Evolutionary conservation across 2,113 vertebrate genomes (phyloP).

Genomic region (Seriola aureovittata): DNA sequence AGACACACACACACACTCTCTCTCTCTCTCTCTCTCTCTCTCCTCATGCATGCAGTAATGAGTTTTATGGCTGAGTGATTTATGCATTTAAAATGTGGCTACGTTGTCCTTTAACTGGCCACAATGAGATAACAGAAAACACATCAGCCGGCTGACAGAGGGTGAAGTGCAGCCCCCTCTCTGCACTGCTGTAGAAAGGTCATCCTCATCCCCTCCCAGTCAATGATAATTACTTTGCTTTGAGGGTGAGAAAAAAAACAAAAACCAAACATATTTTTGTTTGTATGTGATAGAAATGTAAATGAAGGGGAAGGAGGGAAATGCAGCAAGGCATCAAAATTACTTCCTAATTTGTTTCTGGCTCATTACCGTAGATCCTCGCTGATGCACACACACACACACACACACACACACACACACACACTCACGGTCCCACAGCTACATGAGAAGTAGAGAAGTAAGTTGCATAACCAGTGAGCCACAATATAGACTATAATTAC

Average conservation of each 20-base stretch:
- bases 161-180: conserved; percentile 10
- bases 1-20: neutral
- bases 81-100: conserved; percentile 64
- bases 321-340: conserved; percentile 41
- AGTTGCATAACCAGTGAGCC: conserved; percentile 33
- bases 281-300: conserved; percentile 54
- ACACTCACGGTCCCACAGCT: neutral
- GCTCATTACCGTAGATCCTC: conserved; percentile 38
- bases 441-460: conserved; percentile 33
- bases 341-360: conserved; percentile 53
- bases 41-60: conserved; percentile 47
- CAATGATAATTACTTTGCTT: conserved; percentile 41
- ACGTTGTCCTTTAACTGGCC: conserved; percentile 59
- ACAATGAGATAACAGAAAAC: conserved; percentile 63
- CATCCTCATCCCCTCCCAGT: conserved; percentile 30
- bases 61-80: conserved; percentile 65
- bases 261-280: conserved; percentile 10
- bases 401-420: neutral
- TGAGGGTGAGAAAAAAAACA: neutral
- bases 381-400: neutral
- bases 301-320: conserved; percentile 38
- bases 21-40: neutral
- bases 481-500: conserved; percentile 37
- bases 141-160: conserved; percentile 51
- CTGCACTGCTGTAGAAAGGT: conserved; percentile 35